A percentile compares a stretch with the other conserved stretches of the same genome.
phyloP scores from a whole-genome alignment of 2,797 vertebrate genomes.

The Calcarius lapponicus region DNA sequence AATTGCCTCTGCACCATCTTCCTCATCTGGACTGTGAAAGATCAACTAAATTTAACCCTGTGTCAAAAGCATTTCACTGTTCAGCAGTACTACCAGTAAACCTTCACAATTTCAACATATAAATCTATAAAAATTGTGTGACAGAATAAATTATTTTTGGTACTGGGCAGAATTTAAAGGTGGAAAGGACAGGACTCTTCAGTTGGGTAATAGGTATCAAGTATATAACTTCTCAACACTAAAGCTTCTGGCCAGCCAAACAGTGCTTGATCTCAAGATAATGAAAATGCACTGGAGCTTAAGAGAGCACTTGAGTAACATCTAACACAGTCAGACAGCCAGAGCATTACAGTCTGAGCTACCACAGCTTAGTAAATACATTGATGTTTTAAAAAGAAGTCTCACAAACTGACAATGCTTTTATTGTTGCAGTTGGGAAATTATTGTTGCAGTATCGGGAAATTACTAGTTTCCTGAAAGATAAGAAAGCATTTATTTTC shows the following conservation, averaged over 20 bases:
- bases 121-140: not conserved
- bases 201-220: not conserved
- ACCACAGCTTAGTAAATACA: not conserved
- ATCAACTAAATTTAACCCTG: not conserved
- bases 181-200: not conserved
- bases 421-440: not conserved
- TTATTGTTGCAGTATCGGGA: not conserved
- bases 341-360: not conserved
- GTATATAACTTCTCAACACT: not conserved
- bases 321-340: not conserved
- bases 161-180: not conserved
- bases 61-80: not conserved
- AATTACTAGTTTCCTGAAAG: not conserved
- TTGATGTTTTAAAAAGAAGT: not conserved
- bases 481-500: not conserved
- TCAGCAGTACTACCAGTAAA: not conserved
- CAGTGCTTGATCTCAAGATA: not conserved
- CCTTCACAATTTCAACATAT: not conserved
- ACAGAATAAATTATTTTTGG: not conserved
- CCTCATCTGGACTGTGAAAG: not conserved
- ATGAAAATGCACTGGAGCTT: slow-evolving; percentile 31
- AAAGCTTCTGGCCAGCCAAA: not conserved
- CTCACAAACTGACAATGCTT: not conserved
- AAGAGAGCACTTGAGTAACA: not conserved
- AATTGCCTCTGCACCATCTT: not conserved